Evolutionary conservation across 2,797 vertebrate genomes (phyloP), one percentile per base, ranked within the genome.

Genomic region (Scomberomorus guttatus): DNA sequence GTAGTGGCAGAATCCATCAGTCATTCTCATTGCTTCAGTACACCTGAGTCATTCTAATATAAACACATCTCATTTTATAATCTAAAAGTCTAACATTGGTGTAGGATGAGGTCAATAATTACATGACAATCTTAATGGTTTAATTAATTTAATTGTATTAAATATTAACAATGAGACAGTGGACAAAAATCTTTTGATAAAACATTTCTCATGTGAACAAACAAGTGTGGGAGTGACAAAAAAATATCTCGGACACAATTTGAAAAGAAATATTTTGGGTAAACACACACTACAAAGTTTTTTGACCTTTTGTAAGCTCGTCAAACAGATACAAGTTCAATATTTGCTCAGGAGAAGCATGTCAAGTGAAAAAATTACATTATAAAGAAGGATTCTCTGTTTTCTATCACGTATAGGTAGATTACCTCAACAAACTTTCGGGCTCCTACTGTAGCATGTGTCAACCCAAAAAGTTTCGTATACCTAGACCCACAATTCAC

Each of bases 61-160:
- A 81, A n/a, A 77, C 32, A 70, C 56, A 63, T 51, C 51, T 59
- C n/a, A 79, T 76, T 61, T 74, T 44, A 61, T 8, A 27, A 69
- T 32, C 44, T 68, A 75, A 84, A 34, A 5, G 18, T 27, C 18
- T 12, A 11, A 75, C 5, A n/a, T 46, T 13, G 25, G 18, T 27
- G 3, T 42, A 13, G 3, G 27, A 67, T 50, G 2, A 81, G 69
- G 67, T 25, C 9, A 75, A 42, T 48, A 39, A 32, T 55, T 37
- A 68, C 63, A 58, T 37, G 57, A 78, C 34, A 79, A 22, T 27
- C 69, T 18, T 15, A 18, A 77, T 37, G 15, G 69, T 84, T 85
- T 75, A 46, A 65, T 79, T 39, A 37, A 39, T 86, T 94, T 91
- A 88, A 92, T 91, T 69, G 52, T 88, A 89, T 87, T 90, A 92